Evolutionary conservation across 2,888 invertebrate species (phyloP).

Genomic region (Lepidocyrtinus sp.): DNA sequence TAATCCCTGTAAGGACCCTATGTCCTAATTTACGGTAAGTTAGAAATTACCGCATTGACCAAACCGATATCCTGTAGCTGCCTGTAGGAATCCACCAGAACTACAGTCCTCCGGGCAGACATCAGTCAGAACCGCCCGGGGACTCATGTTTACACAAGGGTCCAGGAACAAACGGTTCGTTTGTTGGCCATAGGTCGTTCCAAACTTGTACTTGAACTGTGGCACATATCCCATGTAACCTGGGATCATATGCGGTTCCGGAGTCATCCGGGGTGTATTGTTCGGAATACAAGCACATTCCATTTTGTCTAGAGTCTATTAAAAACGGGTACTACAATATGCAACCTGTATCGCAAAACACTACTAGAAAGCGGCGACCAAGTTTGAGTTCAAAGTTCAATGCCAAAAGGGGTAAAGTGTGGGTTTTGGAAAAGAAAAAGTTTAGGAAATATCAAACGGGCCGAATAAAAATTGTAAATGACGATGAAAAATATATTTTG

Average conservation of each 20-base stretch:
- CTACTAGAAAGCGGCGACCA: no score
- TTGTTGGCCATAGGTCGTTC: slow-evolving; percentile 64
- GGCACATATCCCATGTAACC: slow-evolving; percentile 66
- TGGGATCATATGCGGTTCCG: slow-evolving; percentile 66
- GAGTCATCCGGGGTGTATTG: slow-evolving; percentile 64
- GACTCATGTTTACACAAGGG: slow-evolving; percentile 67
- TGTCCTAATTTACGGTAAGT: no score
- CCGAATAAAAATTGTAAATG: no score
- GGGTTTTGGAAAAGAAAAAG: no score
- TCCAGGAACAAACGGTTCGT: slow-evolving; percentile 66
- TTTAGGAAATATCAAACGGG: no score
- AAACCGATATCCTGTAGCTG: slow-evolving; percentile 60
- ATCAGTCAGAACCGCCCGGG: slow-evolving; percentile 65
- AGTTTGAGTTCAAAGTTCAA: no score
- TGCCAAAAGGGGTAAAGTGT: no score
- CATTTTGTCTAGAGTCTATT: no score
- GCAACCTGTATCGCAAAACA: no score
- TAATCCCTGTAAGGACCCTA: no score
- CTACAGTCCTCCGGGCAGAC: slow-evolving; percentile 65
- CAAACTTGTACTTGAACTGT: slow-evolving; percentile 66
- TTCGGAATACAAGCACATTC: slow-evolving; percentile 64
- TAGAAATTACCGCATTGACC: slow-evolving; percentile 68
- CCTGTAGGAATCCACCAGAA: slow-evolving; percentile 62
- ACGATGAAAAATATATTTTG: no score
- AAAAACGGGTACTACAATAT: no score